A percentile compares a stretch with the other conserved stretches of the same genome.
These are phyloP conservation scores for Pissodes strobi DNA, from an alignment of 1,140 invertebrate genomes.

Conservation along the genomic window DNA sequence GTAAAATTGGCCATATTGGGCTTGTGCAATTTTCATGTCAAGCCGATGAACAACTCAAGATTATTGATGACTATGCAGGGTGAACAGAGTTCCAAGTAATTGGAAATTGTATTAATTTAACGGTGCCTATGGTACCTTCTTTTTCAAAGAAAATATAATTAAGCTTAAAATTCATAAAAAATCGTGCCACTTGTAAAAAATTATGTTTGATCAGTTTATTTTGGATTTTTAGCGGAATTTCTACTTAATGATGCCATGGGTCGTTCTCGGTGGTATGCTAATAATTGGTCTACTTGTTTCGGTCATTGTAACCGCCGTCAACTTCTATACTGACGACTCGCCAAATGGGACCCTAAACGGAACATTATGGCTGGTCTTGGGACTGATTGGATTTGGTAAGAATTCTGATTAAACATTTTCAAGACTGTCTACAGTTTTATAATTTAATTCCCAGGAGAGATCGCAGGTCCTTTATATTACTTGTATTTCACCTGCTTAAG, in stretches of 20 bases:
- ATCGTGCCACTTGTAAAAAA: too few relatives aligned
- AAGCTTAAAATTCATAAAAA: background rate
- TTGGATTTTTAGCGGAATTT: constrained; percentile 69
- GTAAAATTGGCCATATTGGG: too few relatives aligned
- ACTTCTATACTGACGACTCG: constrained; percentile 60
- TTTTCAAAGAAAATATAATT: background rate
- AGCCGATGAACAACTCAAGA: too few relatives aligned
- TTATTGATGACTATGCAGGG: too few relatives aligned
- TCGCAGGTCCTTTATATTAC: too few relatives aligned
- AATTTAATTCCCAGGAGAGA: too few relatives aligned
- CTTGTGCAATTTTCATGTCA: too few relatives aligned
- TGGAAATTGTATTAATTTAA: too few relatives aligned
- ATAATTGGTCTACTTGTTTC: constrained; percentile 74
- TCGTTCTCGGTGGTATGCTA: constrained; percentile 76
- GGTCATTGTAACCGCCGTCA: constrained; percentile 74
- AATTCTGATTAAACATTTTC: too few relatives aligned
- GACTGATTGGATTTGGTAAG: constrained; percentile 66
- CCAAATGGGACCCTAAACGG: constrained; percentile 59
- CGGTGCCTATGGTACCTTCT: background rate
- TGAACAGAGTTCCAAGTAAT: too few relatives aligned
- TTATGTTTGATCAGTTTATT: constrained; percentile 7
- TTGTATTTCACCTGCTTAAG: too few relatives aligned
- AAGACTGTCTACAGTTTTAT: too few relatives aligned
- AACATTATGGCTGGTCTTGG: constrained; percentile 65
- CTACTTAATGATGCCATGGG: constrained; percentile 81